Conservation (phyloP, 1,140 invertebrate species). For the Armadillidium nasatum region DNA sequence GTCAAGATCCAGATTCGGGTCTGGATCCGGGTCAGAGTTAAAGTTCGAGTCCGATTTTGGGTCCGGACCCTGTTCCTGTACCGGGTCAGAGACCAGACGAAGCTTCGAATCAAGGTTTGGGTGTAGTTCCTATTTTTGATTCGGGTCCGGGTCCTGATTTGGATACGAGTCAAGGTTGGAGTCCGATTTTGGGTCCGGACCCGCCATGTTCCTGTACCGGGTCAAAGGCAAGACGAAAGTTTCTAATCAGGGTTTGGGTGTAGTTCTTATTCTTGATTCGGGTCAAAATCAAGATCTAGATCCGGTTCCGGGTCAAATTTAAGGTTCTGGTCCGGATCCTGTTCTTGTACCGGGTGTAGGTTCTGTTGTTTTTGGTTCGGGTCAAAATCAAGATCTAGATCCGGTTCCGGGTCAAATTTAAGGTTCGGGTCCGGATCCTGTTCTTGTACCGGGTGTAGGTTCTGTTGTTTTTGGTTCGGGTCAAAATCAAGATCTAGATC, state of each 20-base stretch:
- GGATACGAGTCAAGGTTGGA: not conserved
- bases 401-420: slow-evolving; percentile 10
- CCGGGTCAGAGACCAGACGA: not conserved
- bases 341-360: too few species aligned
- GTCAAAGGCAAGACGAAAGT: too few species aligned
- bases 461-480: too few species aligned
- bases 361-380: too few species aligned
- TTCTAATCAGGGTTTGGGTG: not conserved
- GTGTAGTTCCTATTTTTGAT: not conserved
- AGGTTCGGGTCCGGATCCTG: too few species aligned
- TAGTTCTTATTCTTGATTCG: too few species aligned
- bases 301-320: slow-evolving; percentile 10
- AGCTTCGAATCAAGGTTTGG: not conserved
- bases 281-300: not conserved
- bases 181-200: slow-evolving; percentile 11
- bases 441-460: too few species aligned
- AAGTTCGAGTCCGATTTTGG: not conserved
- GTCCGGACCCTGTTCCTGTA: not conserved
- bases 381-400: not conserved
- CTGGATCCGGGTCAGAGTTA: slow-evolving; percentile 13
- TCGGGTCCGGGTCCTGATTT: slow-evolving; percentile 8
- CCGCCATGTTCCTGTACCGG: too few species aligned
- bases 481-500: not conserved
- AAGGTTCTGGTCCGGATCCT: too few species aligned
- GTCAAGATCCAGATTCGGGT: not conserved